Evolutionary conservation across 2,797 vertebrate species (phyloP), one percentile per base, ranked within the genome.

Genomic region (Gambelia wislizenii): DNA sequence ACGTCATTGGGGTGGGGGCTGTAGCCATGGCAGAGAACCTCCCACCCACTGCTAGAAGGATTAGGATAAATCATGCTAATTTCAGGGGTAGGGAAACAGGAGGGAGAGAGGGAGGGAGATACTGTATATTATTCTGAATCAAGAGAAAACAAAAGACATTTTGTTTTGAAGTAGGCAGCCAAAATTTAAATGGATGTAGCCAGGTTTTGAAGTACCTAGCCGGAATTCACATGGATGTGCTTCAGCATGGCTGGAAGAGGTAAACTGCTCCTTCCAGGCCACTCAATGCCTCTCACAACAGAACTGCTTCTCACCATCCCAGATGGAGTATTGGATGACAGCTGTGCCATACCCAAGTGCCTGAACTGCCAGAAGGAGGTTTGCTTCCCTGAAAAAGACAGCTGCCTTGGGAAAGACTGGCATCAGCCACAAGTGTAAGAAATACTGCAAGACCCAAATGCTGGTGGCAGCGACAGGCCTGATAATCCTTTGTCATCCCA

Each of bases 341-440:
- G 56, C 56, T 18, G 16, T 56, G 56, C 16, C 56, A 56, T 56
- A 56, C 56, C 56, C 56, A 56, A 56, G 56, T 20, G 9, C 56
- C 16, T 56, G 16, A 2, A 18, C 16, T 20, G 16, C 18, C 6
- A 20, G 56, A 18, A 56, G 56, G 56, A 56, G 16, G 56, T 18
- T 18, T 56, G 20, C 56, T 56, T 3, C 20, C 98, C 98, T 0
- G 98, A 98, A 96, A 98, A 97, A 93, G 98, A 98, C 94, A 98
- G 97, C 93, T 97, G 96, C 90, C 96, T 97, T 86, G 97, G 96
- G 86, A 98, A 97, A 93, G 98, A 98, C 94, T 98, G 98, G 98
- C 98, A 98, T 93, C 96, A 97, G n/a, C 98, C 98, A 33, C 99
- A 99, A 97, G 95, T 99, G 99, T 44, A 97, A 98, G 93, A 99